phyloP scores from a whole-genome alignment of 2,888 invertebrate species.

The Oligia latruncula region DNA sequence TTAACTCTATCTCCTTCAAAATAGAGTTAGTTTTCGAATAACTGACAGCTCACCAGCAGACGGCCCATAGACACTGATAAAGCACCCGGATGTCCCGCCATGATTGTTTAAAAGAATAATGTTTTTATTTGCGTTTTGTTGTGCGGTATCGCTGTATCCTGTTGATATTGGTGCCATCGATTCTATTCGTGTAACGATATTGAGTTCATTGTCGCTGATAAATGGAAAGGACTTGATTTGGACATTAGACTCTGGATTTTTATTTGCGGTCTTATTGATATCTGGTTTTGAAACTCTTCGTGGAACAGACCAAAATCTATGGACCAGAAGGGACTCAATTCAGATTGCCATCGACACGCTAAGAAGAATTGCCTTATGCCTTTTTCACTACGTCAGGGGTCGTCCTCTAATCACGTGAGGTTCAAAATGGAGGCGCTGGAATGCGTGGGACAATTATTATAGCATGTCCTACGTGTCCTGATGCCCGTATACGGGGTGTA shows the following conservation, averaged over 20 bases:
- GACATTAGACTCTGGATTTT: slow-evolving; percentile 24
- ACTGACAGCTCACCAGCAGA: slow-evolving; percentile 60
- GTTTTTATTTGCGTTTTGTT: slow-evolving; percentile 36
- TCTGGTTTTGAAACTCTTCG: too few relatives aligned
- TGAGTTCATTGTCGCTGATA: slow-evolving; percentile 58
- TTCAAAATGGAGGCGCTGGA: too few relatives aligned
- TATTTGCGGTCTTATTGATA: background rate
- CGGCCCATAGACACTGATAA: slow-evolving; percentile 71
- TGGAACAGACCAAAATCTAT: background rate
- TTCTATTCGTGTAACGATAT: slow-evolving; percentile 57
- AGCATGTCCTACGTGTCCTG: too few relatives aligned
- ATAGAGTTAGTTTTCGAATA: slow-evolving; percentile 24
- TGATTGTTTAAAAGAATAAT: slow-evolving; percentile 58
- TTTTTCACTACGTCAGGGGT: too few relatives aligned
- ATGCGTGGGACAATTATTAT: too few relatives aligned
- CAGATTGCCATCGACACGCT: too few relatives aligned
- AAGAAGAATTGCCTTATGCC: too few relatives aligned
- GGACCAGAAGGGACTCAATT: too few relatives aligned
- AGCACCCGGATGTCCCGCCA: slow-evolving; percentile 73
- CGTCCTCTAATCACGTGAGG: too few relatives aligned
- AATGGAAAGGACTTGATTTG: slow-evolving; percentile 28
- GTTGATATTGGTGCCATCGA: slow-evolving; percentile 58
- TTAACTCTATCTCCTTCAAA: background rate
- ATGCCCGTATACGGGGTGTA: too few relatives aligned
- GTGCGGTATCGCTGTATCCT: slow-evolving; percentile 60